These are phyloP conservation scores for Alligator mississippiensis DNA, from an alignment of 2,113 vertebrate genomes.

Conservation along the genomic window DNA sequence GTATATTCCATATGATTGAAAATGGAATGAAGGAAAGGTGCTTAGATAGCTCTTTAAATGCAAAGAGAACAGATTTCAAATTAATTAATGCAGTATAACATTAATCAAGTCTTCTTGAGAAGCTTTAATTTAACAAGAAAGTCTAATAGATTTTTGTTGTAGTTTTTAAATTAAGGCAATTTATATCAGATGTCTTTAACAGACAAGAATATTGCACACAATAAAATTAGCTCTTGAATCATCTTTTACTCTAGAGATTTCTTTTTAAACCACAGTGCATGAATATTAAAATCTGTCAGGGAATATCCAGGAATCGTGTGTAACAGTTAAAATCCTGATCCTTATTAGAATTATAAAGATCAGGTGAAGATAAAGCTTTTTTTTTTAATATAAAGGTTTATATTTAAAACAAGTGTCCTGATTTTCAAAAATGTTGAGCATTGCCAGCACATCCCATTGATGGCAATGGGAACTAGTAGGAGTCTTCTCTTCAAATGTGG, in stretches of 20 bases:
- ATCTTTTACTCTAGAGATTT: neutral
- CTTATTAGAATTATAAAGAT: neutral
- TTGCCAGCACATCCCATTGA: neutral
- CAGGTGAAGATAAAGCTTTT: neutral
- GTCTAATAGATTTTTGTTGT: neutral
- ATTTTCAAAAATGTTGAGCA: neutral
- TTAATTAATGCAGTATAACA: neutral
- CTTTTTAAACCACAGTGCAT: neutral
- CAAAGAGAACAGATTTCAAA: neutral
- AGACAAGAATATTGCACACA: neutral
- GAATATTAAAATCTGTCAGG: neutral
- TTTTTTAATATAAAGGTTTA: neutral
- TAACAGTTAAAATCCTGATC: neutral
- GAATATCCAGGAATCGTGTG: neutral
- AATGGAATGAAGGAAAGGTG: neutral
- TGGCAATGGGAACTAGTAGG: neutral
- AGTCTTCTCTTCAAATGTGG: neutral
- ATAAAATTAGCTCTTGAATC: neutral
- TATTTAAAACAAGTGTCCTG: neutral
- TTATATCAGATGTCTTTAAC: constrained; percentile 6
- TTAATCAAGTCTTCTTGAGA: neutral
- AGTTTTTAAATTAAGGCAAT: constrained; percentile 15
- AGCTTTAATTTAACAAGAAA: constrained; percentile 12
- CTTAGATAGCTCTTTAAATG: neutral
- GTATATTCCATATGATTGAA: neutral